Evolutionary conservation across 2,888 invertebrate genomes (phyloP).

Genomic region (Stomorhina lunata): DNA sequence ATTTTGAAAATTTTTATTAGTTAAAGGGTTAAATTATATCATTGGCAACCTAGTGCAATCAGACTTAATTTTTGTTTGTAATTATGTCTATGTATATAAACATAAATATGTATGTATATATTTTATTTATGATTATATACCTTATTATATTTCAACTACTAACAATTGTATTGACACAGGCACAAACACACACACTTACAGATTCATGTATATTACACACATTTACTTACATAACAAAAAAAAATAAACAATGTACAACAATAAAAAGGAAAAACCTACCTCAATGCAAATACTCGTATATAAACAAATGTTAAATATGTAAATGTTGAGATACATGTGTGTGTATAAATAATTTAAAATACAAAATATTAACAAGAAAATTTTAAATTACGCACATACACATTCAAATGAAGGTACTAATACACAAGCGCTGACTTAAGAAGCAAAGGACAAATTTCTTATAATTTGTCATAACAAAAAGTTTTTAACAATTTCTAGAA

Average conservation of each 20-base stretch:
- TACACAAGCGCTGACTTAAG: not conserved
- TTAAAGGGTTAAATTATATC: constrained; percentile 35
- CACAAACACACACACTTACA: not conserved
- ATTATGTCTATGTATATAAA: not conserved
- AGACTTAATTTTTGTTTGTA: not conserved
- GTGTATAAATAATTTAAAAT: constrained; percentile 30
- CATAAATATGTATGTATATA: not conserved
- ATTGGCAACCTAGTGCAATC: constrained; percentile 14
- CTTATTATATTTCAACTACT: constrained; percentile 21
- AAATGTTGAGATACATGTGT: not conserved
- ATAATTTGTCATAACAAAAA: no score
- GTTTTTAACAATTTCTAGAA: no score
- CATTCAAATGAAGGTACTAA: not conserved
- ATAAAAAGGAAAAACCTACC: constrained; percentile 12
- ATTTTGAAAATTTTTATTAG: constrained; percentile 56
- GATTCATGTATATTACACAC: constrained; percentile 8
- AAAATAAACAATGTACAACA: not conserved
- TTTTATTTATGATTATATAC: not conserved
- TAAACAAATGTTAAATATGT: no score
- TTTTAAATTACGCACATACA: constrained; percentile 14
- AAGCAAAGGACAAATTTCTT: not conserved
- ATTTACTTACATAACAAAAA: not conserved
- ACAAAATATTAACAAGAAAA: constrained; percentile 25
- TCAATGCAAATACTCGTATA: constrained; percentile 14
- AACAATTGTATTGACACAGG: not conserved